Base-by-base conservation (phyloP, 2,113 vertebrate species). In the Speoplatyrhinus poulsoni region DNA sequence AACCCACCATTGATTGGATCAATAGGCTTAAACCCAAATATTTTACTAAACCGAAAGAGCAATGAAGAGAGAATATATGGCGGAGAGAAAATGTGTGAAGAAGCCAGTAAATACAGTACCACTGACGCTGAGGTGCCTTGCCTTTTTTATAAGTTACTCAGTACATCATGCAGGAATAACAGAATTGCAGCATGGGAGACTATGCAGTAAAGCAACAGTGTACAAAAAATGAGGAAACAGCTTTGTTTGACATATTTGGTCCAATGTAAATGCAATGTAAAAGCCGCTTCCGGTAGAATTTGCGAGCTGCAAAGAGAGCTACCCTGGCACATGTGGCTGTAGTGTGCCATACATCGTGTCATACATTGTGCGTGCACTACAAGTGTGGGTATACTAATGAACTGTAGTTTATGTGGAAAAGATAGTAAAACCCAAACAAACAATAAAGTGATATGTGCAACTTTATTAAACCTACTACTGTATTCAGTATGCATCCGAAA, bases 21-120 rank as follows among this genome's bases (percentile, higher is more conserved):
- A 63, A 82, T 65, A 70, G 67, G 58, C 54, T 53, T 59, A 55
- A 73, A 75, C 69, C 67, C 52, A 73, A 85, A 85, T 80, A 81
- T 86, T 76, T 83, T 57, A 81, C 64, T 60, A 63, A 9, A 60
- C 54, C 57, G 60, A 88, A 72, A 74, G 41, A 65, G 62, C 64
- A 74, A 66, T 74, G 60, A 67, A 65, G 52, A 72, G 36, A 52
- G 49, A 58, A 73, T 71, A 73, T 69, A 41, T 62, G 62, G 9
- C 15, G 13, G 12, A 19, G 17, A 32, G 17, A 32, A 68, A 71
- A 72, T 59, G 16, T 53, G 26, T 11, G 8, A 55, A 57, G 9
- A 55, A 57, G 9, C 6, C 19, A 50, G 65, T 62, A 26, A 26
- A 26, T 26, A 26, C 82, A 71, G 81, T 84, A 69, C 52, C 68